Conservation (phyloP, 2,113 vertebrate genomes). For the Sprattus sprattus region DNA sequence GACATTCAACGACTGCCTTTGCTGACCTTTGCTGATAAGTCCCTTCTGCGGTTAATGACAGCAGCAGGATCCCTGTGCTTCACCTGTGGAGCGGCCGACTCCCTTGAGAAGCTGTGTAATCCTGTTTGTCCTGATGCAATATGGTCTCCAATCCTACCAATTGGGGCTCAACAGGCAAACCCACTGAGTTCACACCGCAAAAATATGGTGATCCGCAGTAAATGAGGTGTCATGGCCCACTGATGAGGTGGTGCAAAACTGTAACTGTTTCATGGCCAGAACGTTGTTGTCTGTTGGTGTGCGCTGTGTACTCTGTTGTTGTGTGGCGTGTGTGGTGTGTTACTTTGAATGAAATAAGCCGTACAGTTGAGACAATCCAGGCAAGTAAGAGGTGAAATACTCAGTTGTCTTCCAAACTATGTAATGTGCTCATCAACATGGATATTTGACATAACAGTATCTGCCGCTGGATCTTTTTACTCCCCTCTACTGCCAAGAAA, state of each 20-base stretch:
- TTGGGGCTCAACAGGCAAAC: slow-evolving; percentile 22
- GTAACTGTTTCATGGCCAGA: background rate
- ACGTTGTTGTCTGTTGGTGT: background rate
- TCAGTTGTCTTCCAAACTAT: background rate
- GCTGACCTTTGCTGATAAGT: slow-evolving; percentile 70
- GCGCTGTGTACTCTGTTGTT: too few species aligned
- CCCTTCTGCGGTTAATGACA: slow-evolving; percentile 57
- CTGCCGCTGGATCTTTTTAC: background rate
- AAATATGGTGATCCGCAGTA: background rate
- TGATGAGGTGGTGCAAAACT: background rate
- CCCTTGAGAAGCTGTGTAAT: slow-evolving; percentile 63
- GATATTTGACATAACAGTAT: slow-evolving; percentile 10
- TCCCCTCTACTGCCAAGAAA: background rate
- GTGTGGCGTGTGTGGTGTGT: too few species aligned
- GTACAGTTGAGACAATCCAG: background rate
- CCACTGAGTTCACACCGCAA: background rate
- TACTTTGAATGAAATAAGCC: too few species aligned
- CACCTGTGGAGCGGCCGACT: slow-evolving; percentile 62
- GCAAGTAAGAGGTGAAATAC: background rate
- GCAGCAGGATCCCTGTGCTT: slow-evolving; percentile 47
- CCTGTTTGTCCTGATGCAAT: slow-evolving; percentile 64
- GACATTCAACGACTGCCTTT: slow-evolving; percentile 67
- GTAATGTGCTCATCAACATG: slow-evolving; percentile 2
- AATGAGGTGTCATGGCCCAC: background rate
- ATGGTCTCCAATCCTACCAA: slow-evolving; percentile 51